These are phyloP conservation scores for Acanthopagrus latus DNA, from an alignment of 2,797 vertebrate genomes.

Conservation along the genomic window DNA sequence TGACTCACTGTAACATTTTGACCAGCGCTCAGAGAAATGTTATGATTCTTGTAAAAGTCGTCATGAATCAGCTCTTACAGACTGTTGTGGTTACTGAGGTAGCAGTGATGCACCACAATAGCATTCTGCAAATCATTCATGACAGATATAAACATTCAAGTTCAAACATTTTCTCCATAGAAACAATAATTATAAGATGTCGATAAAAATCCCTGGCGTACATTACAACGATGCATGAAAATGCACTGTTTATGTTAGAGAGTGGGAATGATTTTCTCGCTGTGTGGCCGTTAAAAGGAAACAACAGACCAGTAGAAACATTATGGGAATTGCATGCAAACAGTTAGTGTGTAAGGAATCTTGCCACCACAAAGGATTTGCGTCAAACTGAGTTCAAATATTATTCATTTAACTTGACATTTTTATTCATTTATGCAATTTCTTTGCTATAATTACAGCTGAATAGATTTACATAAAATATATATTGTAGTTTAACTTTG, in stretches of 20 bases:
- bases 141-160: constrained; percentile 49
- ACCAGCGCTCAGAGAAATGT: constrained; percentile 32
- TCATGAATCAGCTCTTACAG: constrained; percentile 50
- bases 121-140: constrained; percentile 37
- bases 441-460: not conserved
- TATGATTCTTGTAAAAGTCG: constrained; percentile 47
- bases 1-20: constrained; percentile 47
- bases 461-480: not conserved
- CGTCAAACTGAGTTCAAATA: constrained; percentile 11
- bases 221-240: constrained; percentile 44
- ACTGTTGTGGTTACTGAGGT: constrained; percentile 45
- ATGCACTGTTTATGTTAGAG: constrained; percentile 32
- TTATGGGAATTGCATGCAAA: constrained; percentile 15
- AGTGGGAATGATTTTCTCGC: constrained; percentile 25
- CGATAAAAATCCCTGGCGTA: constrained; percentile 43
- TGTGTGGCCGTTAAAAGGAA: constrained; percentile 24
- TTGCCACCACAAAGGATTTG: constrained; percentile 3
- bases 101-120: constrained; percentile 52
- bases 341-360: constrained; percentile 8
- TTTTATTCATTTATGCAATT: too few relatives aligned
- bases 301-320: constrained; percentile 20
- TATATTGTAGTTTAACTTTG: not conserved
- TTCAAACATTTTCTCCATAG: constrained; percentile 61
- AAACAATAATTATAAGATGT: constrained; percentile 67
- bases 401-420: not conserved